A percentile compares a stretch with the other conserved stretches of the same genome.
phyloP scores from a whole-genome alignment of 2,797 vertebrate genomes.

The Mormyrus proboscirostris region DNA sequence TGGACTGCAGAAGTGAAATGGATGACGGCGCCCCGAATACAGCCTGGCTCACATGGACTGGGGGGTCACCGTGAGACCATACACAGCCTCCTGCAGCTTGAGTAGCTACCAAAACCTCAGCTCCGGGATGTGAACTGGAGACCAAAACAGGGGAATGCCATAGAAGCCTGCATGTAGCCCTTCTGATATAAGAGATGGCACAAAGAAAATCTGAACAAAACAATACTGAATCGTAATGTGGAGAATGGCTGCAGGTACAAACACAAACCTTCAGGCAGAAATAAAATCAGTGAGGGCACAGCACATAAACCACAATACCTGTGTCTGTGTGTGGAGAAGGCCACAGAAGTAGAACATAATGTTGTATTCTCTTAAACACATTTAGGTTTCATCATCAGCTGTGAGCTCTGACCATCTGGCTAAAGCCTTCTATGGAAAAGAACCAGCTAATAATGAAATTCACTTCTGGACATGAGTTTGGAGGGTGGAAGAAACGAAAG shows the following conservation, averaged over 20 bases:
- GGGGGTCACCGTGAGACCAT: not conserved
- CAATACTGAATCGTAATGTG: not conserved
- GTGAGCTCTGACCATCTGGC: not conserved
- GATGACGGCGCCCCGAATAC: not conserved
- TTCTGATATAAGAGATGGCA: not conserved
- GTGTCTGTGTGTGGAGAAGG: not conserved
- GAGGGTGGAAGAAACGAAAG: not conserved
- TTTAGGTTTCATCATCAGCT: not conserved
- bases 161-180: not conserved
- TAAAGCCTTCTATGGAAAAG: not conserved
- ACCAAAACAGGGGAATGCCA: not conserved
- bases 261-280: not conserved
- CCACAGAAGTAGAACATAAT: not conserved
- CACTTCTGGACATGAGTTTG: not conserved
- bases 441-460: not conserved
- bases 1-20: not conserved
- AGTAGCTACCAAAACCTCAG: not conserved
- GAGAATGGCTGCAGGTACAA: not conserved
- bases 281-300: not conserved
- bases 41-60: not conserved
- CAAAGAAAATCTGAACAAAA: not conserved
- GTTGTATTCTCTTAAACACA: not conserved
- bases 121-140: not conserved
- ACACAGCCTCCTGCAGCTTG: not conserved
- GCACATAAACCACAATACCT: not conserved